A percentile compares a stretch with the other conserved stretches of the same genome.
These are phyloP conservation scores for Rhimphoctona megacephalus DNA, from an alignment of 2,888 invertebrate species.

Conservation along the genomic window DNA sequence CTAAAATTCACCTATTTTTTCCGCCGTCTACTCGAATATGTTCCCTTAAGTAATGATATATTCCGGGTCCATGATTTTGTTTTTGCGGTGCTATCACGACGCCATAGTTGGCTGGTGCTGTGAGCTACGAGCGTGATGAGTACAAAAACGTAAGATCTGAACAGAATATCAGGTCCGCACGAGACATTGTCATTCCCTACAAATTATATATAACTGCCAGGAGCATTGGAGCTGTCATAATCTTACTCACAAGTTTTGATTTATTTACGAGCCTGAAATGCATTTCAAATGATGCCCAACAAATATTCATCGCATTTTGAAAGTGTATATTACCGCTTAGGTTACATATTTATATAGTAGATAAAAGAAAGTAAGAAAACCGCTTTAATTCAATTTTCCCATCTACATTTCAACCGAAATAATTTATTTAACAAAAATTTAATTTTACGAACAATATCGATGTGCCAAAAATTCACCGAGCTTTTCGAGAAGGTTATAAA, in stretches of 20 bases:
- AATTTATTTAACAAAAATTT: neutral
- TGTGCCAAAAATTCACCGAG: neutral
- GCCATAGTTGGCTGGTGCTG: neutral
- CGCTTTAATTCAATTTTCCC: neutral
- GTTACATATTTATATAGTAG: too few relatives aligned
- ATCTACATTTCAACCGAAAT: neutral
- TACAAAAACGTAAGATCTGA: conserved; percentile 18
- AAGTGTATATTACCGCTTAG: neutral
- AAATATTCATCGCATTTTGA: neutral
- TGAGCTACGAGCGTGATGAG: neutral
- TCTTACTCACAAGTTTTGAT: neutral
- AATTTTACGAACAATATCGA: neutral
- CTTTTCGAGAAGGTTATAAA: neutral
- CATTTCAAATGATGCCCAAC: neutral
- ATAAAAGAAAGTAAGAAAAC: neutral
- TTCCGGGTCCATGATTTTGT: neutral
- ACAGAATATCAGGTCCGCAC: neutral
- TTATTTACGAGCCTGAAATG: neutral
- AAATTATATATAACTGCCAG: conserved; percentile 6
- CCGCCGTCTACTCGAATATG: too few relatives aligned
- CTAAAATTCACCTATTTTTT: too few relatives aligned
- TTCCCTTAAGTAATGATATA: neutral
- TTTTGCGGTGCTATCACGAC: neutral
- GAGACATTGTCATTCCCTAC: neutral
- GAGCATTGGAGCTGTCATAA: neutral